Evolutionary conservation across 2,888 invertebrate genomes (phyloP).

Genomic region (Colletes collaris): DNA sequence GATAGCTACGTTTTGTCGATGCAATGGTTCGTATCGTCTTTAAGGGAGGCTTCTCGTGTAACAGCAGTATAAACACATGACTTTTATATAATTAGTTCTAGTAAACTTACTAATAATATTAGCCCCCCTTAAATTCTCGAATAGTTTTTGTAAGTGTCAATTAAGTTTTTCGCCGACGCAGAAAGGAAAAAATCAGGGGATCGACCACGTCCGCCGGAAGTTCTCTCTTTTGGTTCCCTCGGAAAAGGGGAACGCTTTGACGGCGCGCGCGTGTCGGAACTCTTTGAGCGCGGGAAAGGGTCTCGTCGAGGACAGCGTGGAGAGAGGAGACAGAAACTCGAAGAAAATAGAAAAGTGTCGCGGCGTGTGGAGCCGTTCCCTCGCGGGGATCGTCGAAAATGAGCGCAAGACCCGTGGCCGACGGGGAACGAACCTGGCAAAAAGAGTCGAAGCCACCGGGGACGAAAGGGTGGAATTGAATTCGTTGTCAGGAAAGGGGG

Average conservation of each 20-base stretch:
- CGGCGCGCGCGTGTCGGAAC: not conserved
- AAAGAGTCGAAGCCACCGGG: constrained; percentile 1
- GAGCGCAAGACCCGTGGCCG: not conserved
- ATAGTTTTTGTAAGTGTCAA: no score
- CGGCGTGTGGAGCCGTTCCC: not conserved
- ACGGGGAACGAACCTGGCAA: not conserved
- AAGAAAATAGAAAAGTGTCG: constrained; percentile 43
- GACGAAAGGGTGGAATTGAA: constrained; percentile 49
- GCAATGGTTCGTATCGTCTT: no score
- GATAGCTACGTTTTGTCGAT: no score
- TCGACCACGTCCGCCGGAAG: constrained; percentile 27
- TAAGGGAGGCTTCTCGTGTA: no score
- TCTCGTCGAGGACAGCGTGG: not conserved
- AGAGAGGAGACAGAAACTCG: not conserved
- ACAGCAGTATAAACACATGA: no score
- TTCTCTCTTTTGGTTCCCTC: not conserved
- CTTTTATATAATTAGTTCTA: no score
- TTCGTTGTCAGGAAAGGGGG: constrained; percentile 40
- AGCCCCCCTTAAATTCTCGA: no score
- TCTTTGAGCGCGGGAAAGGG: constrained; percentile 27
- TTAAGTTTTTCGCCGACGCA: not conserved
- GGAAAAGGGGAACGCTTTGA: not conserved
- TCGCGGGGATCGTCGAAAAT: constrained; percentile 34
- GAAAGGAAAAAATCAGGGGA: not conserved
- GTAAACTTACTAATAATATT: no score